Evolutionary conservation across 2,888 invertebrate species (phyloP).

Genomic region (Silvanus unidentatus): DNA sequence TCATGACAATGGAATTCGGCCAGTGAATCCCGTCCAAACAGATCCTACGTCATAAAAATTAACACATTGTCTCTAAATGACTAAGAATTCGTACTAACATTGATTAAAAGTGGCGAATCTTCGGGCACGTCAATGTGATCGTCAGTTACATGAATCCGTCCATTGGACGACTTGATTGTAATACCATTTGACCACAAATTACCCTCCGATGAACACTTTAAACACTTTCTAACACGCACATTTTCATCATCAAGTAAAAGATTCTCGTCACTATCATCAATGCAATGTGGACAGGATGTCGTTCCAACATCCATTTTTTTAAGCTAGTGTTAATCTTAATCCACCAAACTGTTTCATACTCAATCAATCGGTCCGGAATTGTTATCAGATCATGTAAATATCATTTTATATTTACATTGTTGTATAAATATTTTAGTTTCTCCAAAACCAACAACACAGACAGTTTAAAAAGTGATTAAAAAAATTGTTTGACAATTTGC

Average conservation of each 20-base stretch:
- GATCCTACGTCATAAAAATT: conserved; percentile 45
- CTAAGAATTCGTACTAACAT: conserved; percentile 30
- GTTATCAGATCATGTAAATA: no score
- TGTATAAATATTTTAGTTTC: no score
- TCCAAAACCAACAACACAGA: no score
- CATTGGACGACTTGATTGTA: conserved; percentile 6
- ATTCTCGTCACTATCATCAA: conserved; percentile 31
- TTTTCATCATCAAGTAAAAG: conserved; percentile 42
- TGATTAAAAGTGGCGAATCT: conserved; percentile 42
- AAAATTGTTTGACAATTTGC: no score
- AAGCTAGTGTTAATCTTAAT: no score
- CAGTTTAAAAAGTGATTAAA: no score
- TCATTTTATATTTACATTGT: no score
- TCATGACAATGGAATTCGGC: conserved; percentile 51
- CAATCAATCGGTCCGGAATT: no score
- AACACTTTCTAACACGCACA: conserved; percentile 20
- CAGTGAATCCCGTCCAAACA: conserved; percentile 46
- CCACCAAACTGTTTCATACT: no score
- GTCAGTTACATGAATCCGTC: conserved; percentile 15
- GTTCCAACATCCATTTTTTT: not conserved
- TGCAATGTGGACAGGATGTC: conserved; percentile 4
- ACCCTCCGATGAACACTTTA: conserved; percentile 12
- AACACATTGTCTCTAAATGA: not conserved
- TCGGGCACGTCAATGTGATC: conserved; percentile 33
- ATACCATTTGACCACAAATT: conserved; percentile 10